Conservation (phyloP, 2,113 vertebrate genomes). For the Peromyscus maniculatus region DNA sequence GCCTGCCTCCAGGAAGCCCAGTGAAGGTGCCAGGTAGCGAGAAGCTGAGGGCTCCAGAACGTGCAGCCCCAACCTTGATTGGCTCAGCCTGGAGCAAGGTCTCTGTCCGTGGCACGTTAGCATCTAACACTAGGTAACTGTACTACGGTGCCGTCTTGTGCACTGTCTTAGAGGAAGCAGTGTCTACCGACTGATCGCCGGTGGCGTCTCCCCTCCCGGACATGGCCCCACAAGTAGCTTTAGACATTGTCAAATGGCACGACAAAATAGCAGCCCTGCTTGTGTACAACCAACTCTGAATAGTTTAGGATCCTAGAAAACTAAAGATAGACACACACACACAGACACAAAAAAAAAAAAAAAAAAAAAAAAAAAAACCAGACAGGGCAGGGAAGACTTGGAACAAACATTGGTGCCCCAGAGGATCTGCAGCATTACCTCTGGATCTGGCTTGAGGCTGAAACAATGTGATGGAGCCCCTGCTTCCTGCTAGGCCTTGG, state of each 20-base stretch:
- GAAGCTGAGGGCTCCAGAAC: neutral
- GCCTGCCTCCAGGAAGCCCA: neutral
- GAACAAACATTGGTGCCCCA: neutral
- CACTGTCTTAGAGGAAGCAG: neutral
- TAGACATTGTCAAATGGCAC: neutral
- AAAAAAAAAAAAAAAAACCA: neutral
- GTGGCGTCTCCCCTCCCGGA: neutral
- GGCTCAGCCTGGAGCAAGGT: neutral
- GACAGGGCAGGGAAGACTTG: neutral
- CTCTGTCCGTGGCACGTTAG: neutral
- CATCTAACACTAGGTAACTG: neutral
- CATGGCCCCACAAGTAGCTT: neutral
- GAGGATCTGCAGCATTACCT: neutral
- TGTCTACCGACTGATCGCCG: neutral
- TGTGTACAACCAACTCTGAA: neutral
- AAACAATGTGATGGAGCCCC: neutral
- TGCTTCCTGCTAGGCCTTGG: too few species aligned
- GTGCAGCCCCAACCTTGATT: neutral
- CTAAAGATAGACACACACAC: neutral
- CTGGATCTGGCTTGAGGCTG: neutral
- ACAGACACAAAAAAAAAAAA: neutral
- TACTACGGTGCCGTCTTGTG: neutral
- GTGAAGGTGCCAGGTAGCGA: neutral
- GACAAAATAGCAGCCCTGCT: neutral
- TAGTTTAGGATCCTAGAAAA: conserved; percentile 17